These are phyloP conservation scores for Astyanax mexicanus DNA, from an alignment of 2,797 vertebrate genomes.

Conservation along the genomic window DNA sequence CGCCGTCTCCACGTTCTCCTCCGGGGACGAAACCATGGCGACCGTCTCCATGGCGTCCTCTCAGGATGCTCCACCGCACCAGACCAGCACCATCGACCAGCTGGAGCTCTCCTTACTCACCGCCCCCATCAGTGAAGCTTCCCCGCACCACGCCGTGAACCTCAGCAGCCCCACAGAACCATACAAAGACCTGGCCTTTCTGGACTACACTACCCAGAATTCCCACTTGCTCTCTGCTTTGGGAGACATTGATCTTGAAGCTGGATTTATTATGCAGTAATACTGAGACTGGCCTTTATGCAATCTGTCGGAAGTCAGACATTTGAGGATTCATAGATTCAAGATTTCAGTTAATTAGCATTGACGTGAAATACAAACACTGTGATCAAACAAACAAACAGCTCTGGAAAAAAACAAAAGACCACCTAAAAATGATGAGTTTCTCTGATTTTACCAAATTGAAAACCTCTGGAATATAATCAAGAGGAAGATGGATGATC, in stretches of 20 bases:
- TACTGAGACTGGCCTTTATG: background rate
- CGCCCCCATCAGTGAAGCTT: constrained; percentile 54
- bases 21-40: constrained; percentile 33
- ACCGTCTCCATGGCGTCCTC: constrained; percentile 33
- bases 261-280: background rate
- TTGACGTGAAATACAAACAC: too few relatives aligned
- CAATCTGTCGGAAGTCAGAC: too few relatives aligned
- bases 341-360: too few relatives aligned
- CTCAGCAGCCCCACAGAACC: constrained; percentile 17
- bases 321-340: too few relatives aligned
- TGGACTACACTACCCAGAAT: constrained; percentile 66
- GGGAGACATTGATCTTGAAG: constrained; percentile 56
- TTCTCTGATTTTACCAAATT: too few relatives aligned
- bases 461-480: too few relatives aligned
- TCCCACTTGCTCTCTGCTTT: constrained; percentile 59
- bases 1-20: constrained; percentile 49
- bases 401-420: too few relatives aligned
- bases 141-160: constrained; percentile 26
- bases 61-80: constrained; percentile 24
- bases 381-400: too few relatives aligned
- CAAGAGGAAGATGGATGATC: too few relatives aligned
- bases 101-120: constrained; percentile 73
- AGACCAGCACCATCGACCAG: constrained; percentile 75
- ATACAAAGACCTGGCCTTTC: constrained; percentile 56
- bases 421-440: too few relatives aligned